phyloP scores from a whole-genome alignment of 2,113 vertebrate species.

The Tympanuchus pallidicinctus region DNA sequence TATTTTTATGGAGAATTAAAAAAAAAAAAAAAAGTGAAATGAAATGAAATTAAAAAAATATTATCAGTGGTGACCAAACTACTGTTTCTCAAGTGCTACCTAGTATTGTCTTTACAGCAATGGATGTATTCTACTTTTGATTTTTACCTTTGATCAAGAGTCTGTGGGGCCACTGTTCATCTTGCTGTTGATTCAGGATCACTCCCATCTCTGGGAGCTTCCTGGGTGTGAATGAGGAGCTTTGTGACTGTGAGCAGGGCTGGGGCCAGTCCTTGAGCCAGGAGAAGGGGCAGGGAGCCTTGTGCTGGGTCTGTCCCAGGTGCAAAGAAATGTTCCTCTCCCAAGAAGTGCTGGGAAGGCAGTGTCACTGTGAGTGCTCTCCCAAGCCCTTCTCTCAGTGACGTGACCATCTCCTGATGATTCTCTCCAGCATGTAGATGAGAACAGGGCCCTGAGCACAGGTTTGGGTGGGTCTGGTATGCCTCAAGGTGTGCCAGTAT shows the following conservation, averaged over 20 bases:
- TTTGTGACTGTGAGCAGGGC: background rate
- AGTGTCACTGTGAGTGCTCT: background rate
- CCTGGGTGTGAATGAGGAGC: background rate
- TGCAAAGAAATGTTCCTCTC: background rate
- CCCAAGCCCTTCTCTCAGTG: background rate
- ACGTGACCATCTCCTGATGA: background rate
- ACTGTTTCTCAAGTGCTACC: background rate
- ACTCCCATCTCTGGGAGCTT: background rate
- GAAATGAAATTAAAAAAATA: background rate
- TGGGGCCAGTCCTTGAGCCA: fast-evolving
- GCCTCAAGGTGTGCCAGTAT: background rate
- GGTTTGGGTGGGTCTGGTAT: background rate
- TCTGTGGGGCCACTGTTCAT: background rate
- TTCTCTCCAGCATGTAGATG: background rate
- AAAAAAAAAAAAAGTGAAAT: background rate
- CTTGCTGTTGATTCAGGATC: background rate
- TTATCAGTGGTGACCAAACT: background rate
- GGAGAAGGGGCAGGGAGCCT: background rate
- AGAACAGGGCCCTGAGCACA: background rate
- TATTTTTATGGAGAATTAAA: background rate
- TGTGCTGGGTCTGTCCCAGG: background rate
- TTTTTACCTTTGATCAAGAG: conserved; percentile 9
- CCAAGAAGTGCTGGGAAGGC: background rate
- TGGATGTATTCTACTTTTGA: background rate
- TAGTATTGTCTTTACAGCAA: background rate